Percentiles rank a stretch among this genome's conserved stretches.
phyloP scores from a whole-genome alignment of 2,113 vertebrate genomes.

The Butastur rufipennis region DNA sequence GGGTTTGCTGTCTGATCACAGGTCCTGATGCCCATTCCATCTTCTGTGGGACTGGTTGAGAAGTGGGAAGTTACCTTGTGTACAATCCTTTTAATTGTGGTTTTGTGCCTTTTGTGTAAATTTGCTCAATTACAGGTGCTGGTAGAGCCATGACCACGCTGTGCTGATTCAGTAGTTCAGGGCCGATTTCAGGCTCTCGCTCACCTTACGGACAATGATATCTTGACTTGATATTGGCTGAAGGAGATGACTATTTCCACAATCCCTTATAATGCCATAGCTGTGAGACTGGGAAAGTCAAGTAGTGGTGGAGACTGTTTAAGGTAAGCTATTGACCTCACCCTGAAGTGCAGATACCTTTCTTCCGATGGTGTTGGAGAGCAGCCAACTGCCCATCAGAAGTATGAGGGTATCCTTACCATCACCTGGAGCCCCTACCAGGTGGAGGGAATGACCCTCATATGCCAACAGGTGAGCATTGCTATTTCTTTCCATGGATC shows the following conservation, averaged over 20 bases:
- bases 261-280: background rate
- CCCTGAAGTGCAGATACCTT: background rate
- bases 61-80: background rate
- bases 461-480: background rate
- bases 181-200: background rate
- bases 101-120: background rate
- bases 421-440: background rate
- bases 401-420: too few species aligned
- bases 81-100: background rate
- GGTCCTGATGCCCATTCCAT: background rate
- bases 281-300: background rate
- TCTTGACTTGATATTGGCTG: fast-evolving
- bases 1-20: background rate
- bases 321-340: background rate
- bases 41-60: background rate
- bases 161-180: background rate
- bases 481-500: background rate
- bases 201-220: background rate
- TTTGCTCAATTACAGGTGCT: background rate
- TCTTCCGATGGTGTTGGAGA: background rate
- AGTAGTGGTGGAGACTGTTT: background rate
- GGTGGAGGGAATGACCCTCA: background rate
- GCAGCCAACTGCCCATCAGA: background rate
- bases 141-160: background rate
- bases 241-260: background rate